Evolutionary conservation across 2,888 invertebrate genomes (phyloP).

Genomic region (Parelbella ahira): DNA sequence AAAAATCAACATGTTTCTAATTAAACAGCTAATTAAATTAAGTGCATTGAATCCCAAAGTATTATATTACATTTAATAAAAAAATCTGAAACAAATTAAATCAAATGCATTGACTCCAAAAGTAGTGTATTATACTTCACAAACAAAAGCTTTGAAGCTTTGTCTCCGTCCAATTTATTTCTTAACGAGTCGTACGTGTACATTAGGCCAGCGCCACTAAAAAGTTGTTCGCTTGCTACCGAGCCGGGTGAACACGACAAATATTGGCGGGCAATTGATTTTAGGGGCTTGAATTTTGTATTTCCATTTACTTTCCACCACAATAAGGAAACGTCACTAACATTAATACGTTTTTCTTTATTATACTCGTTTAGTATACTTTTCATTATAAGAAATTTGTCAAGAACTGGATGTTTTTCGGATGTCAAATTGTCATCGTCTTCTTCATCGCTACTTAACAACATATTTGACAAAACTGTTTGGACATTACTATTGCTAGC

Average conservation of each 20-base stretch:
- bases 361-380: background rate
- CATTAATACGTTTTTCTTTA: background rate
- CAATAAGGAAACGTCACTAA: constrained; percentile 1
- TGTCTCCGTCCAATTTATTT: constrained; percentile 33
- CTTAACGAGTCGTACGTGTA: constrained; percentile 31
- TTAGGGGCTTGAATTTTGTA: constrained; percentile 28
- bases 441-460: background rate
- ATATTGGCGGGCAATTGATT: constrained; percentile 32
- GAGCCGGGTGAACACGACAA: constrained; percentile 32
- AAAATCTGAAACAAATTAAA: constrained; percentile 12
- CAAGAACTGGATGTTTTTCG: background rate
- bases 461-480: background rate
- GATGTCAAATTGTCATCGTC: background rate
- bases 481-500: background rate
- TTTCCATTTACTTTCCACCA: constrained; percentile 4
- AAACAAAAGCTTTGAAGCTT: constrained; percentile 33
- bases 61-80: constrained; percentile 4
- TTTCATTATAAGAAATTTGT: background rate
- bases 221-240: constrained; percentile 33
- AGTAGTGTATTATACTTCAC: constrained; percentile 31
- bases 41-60: background rate
- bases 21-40: background rate
- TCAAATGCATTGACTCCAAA: constrained; percentile 28
- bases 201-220: constrained; percentile 33
- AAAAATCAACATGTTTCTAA: background rate